Evolutionary conservation across 1,140 invertebrate genomes (phyloP).

Genomic region (Matsumurasca onukii): DNA sequence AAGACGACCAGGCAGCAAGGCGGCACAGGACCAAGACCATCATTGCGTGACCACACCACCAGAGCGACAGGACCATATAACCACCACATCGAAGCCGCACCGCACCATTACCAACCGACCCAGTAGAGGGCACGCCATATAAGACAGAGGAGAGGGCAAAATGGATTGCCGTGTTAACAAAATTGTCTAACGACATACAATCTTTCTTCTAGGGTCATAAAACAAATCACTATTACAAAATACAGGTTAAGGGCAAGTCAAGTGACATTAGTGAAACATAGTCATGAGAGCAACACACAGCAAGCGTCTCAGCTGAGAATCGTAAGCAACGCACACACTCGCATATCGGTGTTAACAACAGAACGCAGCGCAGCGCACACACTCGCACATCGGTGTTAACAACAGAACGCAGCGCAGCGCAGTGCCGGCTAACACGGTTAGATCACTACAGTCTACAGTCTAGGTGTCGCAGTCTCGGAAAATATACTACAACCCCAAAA

Average conservation of each 20-base stretch:
- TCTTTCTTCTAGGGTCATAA: slow-evolving; percentile 38
- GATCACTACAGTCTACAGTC: no score
- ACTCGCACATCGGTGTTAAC: background rate
- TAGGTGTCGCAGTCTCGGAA: no score
- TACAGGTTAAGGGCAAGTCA: slow-evolving; percentile 10
- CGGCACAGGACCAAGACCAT: background rate
- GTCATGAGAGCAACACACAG: background rate
- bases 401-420: no score
- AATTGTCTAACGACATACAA: slow-evolving; percentile 35
- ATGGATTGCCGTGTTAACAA: slow-evolving; percentile 43
- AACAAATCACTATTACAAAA: slow-evolving; percentile 31
- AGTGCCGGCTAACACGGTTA: no score
- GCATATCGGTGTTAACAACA: no score
- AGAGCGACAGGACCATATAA: slow-evolving; percentile 17
- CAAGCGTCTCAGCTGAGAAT: slow-evolving; percentile 11
- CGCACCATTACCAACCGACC: slow-evolving; percentile 33
- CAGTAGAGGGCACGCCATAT: slow-evolving; percentile 32
- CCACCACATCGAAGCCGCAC: background rate
- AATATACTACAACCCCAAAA: no score
- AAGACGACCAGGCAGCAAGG: slow-evolving; percentile 8
- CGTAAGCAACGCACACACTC: background rate
- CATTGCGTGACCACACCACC: background rate
- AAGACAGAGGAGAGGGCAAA: slow-evolving; percentile 41
- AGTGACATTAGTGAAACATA: background rate
- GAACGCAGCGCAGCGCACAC: background rate